A percentile compares a stretch with the other conserved stretches of the same genome.
Conservation (phyloP, 2,113 vertebrate genomes). For the Corapipo altera region DNA sequence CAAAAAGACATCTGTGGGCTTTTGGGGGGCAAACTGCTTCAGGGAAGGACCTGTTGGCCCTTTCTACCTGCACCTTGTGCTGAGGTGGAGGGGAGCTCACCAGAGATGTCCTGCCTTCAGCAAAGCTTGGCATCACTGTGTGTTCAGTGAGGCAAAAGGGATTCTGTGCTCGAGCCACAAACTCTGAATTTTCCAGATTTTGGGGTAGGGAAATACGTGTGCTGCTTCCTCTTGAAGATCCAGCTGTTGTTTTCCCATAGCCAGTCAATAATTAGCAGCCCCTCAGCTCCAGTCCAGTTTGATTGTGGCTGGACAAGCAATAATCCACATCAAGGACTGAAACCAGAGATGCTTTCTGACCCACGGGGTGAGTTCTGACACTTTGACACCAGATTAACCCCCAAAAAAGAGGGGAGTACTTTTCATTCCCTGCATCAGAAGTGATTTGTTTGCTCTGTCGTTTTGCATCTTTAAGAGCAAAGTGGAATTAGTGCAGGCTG, state of each 20-base stretch:
- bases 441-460: neutral
- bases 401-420: neutral
- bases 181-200: neutral
- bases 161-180: neutral
- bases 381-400: neutral
- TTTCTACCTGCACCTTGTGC: neutral
- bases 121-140: rapidly evolving
- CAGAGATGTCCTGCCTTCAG: neutral
- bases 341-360: neutral
- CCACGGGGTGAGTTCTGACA: neutral
- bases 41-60: neutral
- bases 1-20: neutral
- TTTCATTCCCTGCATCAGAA: neutral
- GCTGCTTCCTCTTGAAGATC: neutral
- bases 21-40: neutral
- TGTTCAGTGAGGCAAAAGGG: rapidly evolving
- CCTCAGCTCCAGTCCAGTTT: neutral
- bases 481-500: neutral
- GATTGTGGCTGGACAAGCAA: neutral
- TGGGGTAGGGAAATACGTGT: neutral
- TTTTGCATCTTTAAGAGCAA: neutral
- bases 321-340: neutral
- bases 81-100: neutral
- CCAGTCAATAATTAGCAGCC: neutral
- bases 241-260: neutral